These are phyloP conservation scores for Apostichopus californicus DNA, from an alignment of 35 echinoderm and acorn worm species.

Conservation along the genomic window DNA sequence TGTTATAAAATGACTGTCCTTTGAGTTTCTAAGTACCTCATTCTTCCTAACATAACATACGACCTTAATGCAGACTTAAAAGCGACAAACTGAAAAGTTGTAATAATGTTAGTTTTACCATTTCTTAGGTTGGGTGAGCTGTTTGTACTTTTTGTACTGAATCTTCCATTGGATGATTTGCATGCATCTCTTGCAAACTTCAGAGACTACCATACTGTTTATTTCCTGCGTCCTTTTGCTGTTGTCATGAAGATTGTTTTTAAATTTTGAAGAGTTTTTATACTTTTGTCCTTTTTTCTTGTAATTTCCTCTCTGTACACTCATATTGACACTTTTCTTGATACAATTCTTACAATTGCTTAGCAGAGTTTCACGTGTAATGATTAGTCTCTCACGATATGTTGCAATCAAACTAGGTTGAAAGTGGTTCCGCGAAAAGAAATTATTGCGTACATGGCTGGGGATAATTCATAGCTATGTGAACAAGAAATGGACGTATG, in stretches of 20 bases:
- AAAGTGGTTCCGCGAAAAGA: no score
- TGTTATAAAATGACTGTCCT: no score
- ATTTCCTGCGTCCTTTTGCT: slow-evolving; percentile 67
- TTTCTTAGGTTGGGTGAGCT: slow-evolving; percentile 83
- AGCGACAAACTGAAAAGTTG: no score
- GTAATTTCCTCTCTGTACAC: slow-evolving; percentile 77
- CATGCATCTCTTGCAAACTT: slow-evolving; percentile 69
- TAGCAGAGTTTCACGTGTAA: no score
- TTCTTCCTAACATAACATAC: no score
- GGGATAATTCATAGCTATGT: no score
- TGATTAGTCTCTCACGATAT: no score
- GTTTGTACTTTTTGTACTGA: slow-evolving; percentile 96
- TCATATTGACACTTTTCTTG: slow-evolving; percentile 70
- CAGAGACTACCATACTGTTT: slow-evolving; percentile 75
- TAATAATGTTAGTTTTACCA: slow-evolving; percentile 58
- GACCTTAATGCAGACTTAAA: no score
- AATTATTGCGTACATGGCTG: no score
- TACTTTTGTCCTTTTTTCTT: slow-evolving; percentile 86
- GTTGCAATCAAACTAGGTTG: no score
- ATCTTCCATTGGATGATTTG: slow-evolving; percentile 90
- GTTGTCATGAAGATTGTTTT: slow-evolving; percentile 84
- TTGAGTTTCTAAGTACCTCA: no score
- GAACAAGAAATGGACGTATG: no score
- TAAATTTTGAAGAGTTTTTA: slow-evolving; percentile 70
- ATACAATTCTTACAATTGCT: not conserved